Percentiles rank a stretch among this genome's conserved stretches.
These are phyloP conservation scores for Pseudocheirus occidentalis DNA, from an alignment of 2,797 vertebrate species.

Conservation along the genomic window DNA sequence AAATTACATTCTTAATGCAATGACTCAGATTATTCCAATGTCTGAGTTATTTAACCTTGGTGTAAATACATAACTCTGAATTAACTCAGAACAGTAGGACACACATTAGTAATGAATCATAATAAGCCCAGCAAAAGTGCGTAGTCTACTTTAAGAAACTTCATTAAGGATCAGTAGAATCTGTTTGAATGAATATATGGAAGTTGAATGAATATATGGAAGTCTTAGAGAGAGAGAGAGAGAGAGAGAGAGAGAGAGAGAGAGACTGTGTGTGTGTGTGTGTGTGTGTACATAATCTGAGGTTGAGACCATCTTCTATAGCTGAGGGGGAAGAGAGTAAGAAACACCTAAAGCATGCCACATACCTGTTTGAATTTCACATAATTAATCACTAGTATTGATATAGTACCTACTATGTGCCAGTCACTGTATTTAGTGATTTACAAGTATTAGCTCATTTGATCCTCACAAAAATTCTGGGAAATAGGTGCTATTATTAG, in stretches of 20 bases:
- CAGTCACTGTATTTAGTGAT: neutral
- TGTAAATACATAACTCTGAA: neutral
- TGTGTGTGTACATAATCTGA: neutral
- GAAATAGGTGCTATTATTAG: neutral
- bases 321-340: neutral
- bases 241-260: no score
- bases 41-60: neutral
- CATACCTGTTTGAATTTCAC: neutral
- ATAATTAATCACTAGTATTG: neutral
- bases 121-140: neutral
- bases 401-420: neutral
- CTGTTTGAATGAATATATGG: neutral
- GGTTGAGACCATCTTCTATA: neutral
- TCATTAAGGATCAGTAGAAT: neutral
- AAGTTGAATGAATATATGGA: neutral
- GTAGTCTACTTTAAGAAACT: neutral
- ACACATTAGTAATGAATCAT: neutral
- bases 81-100: neutral
- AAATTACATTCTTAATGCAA: neutral
- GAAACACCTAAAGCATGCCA: neutral
- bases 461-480: neutral
- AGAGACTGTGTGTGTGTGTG: no score
- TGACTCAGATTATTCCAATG: neutral
- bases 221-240: no score
- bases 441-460: neutral